Conservation (phyloP, 1,140 invertebrate genomes). For the Drosophila erecta region DNA sequence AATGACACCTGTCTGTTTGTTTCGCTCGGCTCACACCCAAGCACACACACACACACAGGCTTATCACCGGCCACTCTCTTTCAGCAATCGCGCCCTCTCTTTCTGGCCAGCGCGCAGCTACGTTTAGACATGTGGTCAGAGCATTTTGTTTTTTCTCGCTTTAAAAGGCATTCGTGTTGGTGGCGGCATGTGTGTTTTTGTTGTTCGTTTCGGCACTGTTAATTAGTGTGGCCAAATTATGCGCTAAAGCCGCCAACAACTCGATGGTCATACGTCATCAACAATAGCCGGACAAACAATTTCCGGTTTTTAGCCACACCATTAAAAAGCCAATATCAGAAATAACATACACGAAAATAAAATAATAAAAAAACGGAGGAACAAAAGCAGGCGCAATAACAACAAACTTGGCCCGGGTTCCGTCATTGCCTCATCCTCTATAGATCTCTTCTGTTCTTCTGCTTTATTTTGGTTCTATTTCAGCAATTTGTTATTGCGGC, state of each 20-base stretch:
- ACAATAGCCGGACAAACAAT: slow-evolving; percentile 80
- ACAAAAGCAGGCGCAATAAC: slow-evolving; percentile 16
- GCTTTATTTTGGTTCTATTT: slow-evolving; percentile 60
- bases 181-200: slow-evolving; percentile 26
- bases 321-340: slow-evolving; percentile 35
- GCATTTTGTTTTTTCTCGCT: slow-evolving; percentile 18
- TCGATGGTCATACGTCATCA: slow-evolving; percentile 65
- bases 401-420: slow-evolving; percentile 28
- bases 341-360: slow-evolving; percentile 30
- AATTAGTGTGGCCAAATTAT: slow-evolving; percentile 80
- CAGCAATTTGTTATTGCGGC: slow-evolving; percentile 70
- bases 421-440: slow-evolving; percentile 35
- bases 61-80: slow-evolving; percentile 71
- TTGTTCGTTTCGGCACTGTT: slow-evolving; percentile 58
- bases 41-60: slow-evolving; percentile 49
- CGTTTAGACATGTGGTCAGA: slow-evolving; percentile 69
- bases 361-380: slow-evolving; percentile 32
- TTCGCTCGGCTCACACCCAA: slow-evolving; percentile 53
- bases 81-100: slow-evolving; percentile 24
- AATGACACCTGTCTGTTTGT: slow-evolving; percentile 81
- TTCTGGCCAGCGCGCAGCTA: slow-evolving; percentile 47
- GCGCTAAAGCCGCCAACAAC: slow-evolving; percentile 61
- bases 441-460: slow-evolving; percentile 23
- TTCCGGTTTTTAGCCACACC: slow-evolving; percentile 62
- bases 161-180: neutral